phyloP scores from a whole-genome alignment of 2,888 invertebrate genomes.

The Lagria hirta region DNA sequence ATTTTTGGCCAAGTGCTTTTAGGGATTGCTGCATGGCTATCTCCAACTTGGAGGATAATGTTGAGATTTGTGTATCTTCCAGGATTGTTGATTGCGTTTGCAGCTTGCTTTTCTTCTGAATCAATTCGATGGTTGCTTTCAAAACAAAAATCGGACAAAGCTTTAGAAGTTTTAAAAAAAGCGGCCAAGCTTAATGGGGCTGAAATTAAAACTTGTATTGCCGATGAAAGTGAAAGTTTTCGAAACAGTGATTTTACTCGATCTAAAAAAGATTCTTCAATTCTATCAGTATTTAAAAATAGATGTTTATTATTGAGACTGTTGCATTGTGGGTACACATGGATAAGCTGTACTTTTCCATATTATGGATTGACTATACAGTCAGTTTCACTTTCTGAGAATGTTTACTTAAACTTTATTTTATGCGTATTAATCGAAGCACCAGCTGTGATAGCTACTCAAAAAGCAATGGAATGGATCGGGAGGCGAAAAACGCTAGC shows the following conservation, averaged over 20 bases:
- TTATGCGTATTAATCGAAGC: conserved; percentile 66
- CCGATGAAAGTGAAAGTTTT: conserved; percentile 45
- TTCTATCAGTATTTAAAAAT: conserved; percentile 56
- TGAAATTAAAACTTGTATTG: conserved; percentile 56
- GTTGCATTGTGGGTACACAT: conserved; percentile 68
- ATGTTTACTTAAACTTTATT: conserved; percentile 74
- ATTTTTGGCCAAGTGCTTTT: conserved; percentile 67
- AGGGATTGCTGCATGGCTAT: conserved; percentile 64
- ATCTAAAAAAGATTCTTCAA: neutral
- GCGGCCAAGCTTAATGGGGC: conserved; percentile 66
- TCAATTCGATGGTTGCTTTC: conserved; percentile 73
- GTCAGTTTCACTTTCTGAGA: conserved; percentile 70
- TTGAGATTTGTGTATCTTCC: conserved; percentile 66
- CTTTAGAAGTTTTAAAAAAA: conserved; percentile 60
- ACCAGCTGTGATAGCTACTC: conserved; percentile 67
- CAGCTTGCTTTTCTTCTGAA: conserved; percentile 67
- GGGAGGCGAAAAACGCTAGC: conserved; percentile 66
- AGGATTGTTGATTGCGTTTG: conserved; percentile 65
- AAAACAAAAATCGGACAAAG: conserved; percentile 58
- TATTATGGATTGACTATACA: conserved; percentile 78
- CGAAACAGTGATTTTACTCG: neutral
- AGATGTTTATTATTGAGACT: conserved; percentile 57
- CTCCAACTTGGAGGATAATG: conserved; percentile 65
- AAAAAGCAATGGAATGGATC: conserved; percentile 62
- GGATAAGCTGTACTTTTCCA: conserved; percentile 73